phyloP scores from a whole-genome alignment of 2,888 invertebrate genomes.

The Dicroscelio sp. region DNA sequence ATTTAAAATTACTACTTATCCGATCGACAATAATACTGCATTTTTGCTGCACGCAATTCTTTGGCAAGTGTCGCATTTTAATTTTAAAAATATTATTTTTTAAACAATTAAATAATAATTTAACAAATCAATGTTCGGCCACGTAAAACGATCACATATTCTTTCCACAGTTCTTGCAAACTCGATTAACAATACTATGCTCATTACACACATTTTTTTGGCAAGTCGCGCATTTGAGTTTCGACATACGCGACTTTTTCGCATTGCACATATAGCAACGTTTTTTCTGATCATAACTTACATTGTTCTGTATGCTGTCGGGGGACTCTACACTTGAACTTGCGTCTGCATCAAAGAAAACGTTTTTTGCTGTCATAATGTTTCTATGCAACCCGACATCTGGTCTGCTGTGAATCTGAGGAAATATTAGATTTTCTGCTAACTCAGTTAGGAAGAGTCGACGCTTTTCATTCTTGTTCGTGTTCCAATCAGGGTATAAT shows the following conservation, averaged over 20 bases:
- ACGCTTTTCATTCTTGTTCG: slow-evolving; percentile 25
- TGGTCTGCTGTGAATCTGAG: slow-evolving; percentile 24
- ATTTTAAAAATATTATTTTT: slow-evolving; percentile 3
- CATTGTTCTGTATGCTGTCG: not conserved
- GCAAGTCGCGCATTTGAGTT: slow-evolving; percentile 49
- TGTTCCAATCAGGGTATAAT: slow-evolving; percentile 41
- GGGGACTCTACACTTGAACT: no score
- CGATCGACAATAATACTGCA: no score
- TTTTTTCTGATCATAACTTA: slow-evolving; percentile 18
- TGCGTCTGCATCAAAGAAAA: no score
- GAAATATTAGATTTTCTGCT: slow-evolving; percentile 26
- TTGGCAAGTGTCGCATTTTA: not conserved
- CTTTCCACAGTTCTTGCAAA: slow-evolving; percentile 3
- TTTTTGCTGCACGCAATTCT: no score
- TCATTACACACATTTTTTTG: slow-evolving; percentile 43
- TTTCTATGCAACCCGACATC: not conserved
- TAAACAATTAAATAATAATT: no score
- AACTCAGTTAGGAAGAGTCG: slow-evolving; percentile 37
- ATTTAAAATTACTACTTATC: no score
- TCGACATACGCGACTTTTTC: slow-evolving; percentile 15
- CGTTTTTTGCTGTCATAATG: slow-evolving; percentile 7
- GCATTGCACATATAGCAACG: slow-evolving; percentile 20
- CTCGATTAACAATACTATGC: slow-evolving; percentile 12
- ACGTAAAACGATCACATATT: slow-evolving; percentile 5
- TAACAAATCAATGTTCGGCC: not conserved